phyloP scores from a whole-genome alignment of 1,140 invertebrate genomes.

The Cotesia typhae region DNA sequence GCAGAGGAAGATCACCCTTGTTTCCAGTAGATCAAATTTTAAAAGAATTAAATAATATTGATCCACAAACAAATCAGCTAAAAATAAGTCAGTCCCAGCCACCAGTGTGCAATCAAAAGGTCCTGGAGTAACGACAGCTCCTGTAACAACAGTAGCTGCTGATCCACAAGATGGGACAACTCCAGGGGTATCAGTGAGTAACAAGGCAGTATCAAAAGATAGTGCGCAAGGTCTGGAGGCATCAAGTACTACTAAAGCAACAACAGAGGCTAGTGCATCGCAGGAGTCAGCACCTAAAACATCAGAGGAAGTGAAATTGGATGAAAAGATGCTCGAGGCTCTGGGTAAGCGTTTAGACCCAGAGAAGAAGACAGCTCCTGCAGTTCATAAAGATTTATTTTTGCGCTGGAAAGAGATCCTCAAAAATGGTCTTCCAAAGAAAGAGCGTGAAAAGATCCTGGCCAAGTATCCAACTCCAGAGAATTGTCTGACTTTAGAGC shows the following conservation, averaged over 20 bases:
- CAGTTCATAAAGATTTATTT: neutral
- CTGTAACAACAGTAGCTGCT: too few species aligned
- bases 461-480: slow-evolving; percentile 34
- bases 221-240: neutral
- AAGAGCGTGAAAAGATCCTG: slow-evolving; percentile 26
- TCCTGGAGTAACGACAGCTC: too few species aligned
- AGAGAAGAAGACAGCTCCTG: too few species aligned
- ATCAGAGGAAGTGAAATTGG: neutral
- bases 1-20: too few species aligned
- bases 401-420: slow-evolving; percentile 32
- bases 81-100: too few species aligned
- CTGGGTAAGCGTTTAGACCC: slow-evolving; percentile 13
- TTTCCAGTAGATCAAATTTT: too few species aligned
- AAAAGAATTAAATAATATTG: too few species aligned
- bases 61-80: too few species aligned
- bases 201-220: too few species aligned
- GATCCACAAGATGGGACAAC: too few species aligned
- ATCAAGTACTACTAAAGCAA: neutral
- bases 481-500: slow-evolving; percentile 29
- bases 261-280: neutral
- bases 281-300: neutral
- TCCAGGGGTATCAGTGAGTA: too few species aligned
- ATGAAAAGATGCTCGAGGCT: slow-evolving; percentile 9
- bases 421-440: slow-evolving; percentile 32
- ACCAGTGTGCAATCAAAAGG: too few species aligned